Evolutionary conservation across 1,140 invertebrate species (phyloP), one percentile per base, ranked within the genome.

Genomic region (Cryptotermes secundus): DNA sequence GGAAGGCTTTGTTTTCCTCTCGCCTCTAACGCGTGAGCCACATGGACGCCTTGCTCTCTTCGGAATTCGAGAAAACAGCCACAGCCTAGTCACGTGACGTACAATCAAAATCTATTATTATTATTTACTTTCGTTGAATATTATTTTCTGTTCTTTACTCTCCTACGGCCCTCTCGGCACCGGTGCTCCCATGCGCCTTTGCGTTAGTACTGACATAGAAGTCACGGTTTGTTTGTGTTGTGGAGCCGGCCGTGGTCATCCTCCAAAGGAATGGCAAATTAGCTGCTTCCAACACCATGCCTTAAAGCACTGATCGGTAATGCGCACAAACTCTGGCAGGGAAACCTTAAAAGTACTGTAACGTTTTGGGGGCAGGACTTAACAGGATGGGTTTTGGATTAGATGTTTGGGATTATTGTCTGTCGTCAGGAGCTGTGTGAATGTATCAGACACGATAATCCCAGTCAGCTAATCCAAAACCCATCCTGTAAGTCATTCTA

Each of bases 1-100:
- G 26, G 31, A 72, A n/a, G 59, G 26, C 31, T 72, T 72, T 26
- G n/a, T 10, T 72, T 31, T 26, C 59, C 59, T 14, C 14, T 0
- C 0, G 26, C n/a, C 26, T 16, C 31, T 12, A 26, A 72, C 59
- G 2, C 26, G 59, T 72, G 59, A 72, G 59, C 53, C 1, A 19
- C 53, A 3, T 7, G 53, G 53, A 14, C 19, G 6, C 4, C 59
- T 72, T 72, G n/a, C 1, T 6, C 19, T 59, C 4, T n/a, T 72
- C 59, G 59, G 59, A 72, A 72, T 72, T 72, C n/a, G n/a, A 72
- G 59, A 72, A 72, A 72, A n/a, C 59, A 59, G 24, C 53, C 53
- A 59, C 19, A n/a, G 22, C 53, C n/a, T 59, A n/a, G 22, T 16
- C 53, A 72, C 59, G 16, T 72, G 59, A 72, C 59, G 16, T 31